phyloP scores from a whole-genome alignment of 2,113 vertebrate species.

The Callorhinus ursinus region DNA sequence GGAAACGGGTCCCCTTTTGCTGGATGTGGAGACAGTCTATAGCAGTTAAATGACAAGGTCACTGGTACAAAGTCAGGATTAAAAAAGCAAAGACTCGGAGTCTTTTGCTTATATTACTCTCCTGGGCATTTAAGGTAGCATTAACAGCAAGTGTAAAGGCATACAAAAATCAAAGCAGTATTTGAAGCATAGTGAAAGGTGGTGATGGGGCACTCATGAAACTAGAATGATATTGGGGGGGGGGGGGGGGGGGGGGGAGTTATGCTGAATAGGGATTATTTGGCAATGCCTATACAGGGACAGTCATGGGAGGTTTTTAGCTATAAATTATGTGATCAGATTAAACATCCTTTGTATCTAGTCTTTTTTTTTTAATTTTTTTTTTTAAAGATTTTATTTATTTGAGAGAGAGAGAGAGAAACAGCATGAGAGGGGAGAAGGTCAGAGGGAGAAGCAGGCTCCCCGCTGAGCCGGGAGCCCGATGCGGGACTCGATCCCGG shows the following conservation, averaged over 20 bases:
- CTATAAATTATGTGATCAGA: background rate
- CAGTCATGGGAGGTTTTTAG: background rate
- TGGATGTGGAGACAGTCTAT: background rate
- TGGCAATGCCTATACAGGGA: background rate
- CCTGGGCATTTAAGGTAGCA: background rate
- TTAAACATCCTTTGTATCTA: background rate
- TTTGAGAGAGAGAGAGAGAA: no score
- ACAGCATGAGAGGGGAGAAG: no score
- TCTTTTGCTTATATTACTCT: background rate
- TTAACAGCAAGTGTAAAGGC: background rate
- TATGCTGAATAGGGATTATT: background rate
- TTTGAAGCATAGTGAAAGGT: background rate
- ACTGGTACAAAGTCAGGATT: background rate
- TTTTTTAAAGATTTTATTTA: no score
- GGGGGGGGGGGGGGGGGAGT: accelerated
- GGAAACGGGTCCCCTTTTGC: background rate
- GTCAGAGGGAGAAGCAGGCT: no score
- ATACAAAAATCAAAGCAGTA: background rate
- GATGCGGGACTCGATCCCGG: no score
- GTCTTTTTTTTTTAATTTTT: no score
- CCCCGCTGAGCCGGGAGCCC: no score
- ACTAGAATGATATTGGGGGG: background rate
- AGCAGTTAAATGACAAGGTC: background rate
- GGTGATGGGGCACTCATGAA: background rate
- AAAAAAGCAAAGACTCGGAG: background rate